Evolutionary conservation across 2,888 invertebrate species (phyloP).

Genomic region (Camptogramma bilineatum): DNA sequence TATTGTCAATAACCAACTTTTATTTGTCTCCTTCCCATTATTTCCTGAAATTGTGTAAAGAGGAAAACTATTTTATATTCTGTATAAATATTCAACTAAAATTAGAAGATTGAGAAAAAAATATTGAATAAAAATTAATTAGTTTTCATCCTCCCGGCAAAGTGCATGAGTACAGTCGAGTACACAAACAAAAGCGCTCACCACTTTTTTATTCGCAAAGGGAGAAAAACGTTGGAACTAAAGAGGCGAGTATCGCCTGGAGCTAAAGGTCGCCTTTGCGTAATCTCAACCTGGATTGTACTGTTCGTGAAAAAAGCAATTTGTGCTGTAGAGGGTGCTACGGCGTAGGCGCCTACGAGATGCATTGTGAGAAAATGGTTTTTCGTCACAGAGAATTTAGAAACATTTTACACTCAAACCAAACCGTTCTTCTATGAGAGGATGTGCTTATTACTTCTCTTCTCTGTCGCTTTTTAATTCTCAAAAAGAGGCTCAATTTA

Average conservation of each 20-base stretch:
- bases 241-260: constrained; percentile 60
- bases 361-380: not conserved
- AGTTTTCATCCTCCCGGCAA: constrained; percentile 14
- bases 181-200: constrained; percentile 39
- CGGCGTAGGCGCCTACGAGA: constrained; percentile 20
- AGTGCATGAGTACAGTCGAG: constrained; percentile 20
- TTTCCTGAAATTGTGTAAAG: not conserved
- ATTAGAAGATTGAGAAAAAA: not conserved
- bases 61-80: not conserved
- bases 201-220: constrained; percentile 52
- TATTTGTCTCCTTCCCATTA: too few relatives aligned
- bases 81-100: not conserved
- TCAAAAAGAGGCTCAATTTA: too few relatives aligned
- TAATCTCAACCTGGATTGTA: constrained; percentile 52
- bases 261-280: constrained; percentile 69
- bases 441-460: not conserved
- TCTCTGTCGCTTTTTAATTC: too few relatives aligned
- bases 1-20: not conserved
- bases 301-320: constrained; percentile 59
- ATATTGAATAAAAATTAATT: constrained; percentile 14
- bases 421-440: not conserved
- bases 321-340: constrained; percentile 46
- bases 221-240: constrained; percentile 53
- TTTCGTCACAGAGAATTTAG: constrained; percentile 2
- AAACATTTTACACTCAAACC: not conserved